These are phyloP conservation scores for Zootermopsis nevadensis DNA, from an alignment of 2,888 invertebrate species.

Conservation along the genomic window DNA sequence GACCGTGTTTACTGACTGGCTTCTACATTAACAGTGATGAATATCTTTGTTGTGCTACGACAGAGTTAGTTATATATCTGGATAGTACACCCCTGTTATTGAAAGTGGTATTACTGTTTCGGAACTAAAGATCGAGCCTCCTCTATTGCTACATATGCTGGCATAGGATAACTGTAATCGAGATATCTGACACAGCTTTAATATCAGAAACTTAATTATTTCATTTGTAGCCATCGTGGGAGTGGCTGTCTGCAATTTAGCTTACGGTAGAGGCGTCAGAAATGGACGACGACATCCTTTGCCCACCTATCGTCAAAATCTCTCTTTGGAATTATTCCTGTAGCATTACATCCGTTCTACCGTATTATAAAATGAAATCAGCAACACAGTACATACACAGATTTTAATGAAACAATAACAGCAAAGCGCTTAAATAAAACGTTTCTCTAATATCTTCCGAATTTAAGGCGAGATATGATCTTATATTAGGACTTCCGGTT, in stretches of 20 bases:
- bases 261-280: not conserved
- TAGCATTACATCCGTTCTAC: not conserved
- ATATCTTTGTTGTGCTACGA: no score
- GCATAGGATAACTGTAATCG: not conserved
- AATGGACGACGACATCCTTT: not conserved
- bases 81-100: no score
- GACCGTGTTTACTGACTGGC: no score
- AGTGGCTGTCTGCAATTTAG: not conserved
- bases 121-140: not conserved
- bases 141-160: not conserved
- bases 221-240: not conserved
- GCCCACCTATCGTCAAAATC: not conserved
- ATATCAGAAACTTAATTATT: not conserved
- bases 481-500: no score
- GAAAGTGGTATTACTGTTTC: not conserved
- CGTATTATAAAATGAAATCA: not conserved
- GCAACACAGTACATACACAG: not conserved
- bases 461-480: no score
- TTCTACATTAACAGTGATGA: no score
- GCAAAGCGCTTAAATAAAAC: no score
- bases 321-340: not conserved
- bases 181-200: not conserved
- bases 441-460: no score
- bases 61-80: no score
- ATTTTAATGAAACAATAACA: no score